phyloP scores from a whole-genome alignment of 2,797 vertebrate species.

The Microcaecilia unicolor region DNA sequence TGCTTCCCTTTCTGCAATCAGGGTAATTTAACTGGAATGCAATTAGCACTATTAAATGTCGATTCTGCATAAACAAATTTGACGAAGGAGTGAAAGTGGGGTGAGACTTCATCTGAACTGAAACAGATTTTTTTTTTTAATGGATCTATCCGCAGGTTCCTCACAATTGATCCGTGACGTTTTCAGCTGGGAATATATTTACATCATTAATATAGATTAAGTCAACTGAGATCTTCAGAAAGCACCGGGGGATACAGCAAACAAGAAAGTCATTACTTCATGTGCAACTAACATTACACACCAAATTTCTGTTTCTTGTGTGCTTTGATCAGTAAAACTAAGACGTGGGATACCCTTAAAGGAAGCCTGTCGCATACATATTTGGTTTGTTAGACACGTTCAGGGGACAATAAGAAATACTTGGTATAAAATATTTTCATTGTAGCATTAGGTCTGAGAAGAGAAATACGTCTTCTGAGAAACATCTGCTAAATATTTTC shows the following conservation, averaged over 20 bases:
- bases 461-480: too few species aligned
- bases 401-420: too few species aligned
- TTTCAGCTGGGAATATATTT: constrained; percentile 63
- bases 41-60: constrained; percentile 95
- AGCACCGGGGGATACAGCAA: constrained; percentile 21
- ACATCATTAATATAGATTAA: constrained; percentile 58
- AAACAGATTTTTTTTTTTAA: constrained; percentile 66
- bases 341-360: too few species aligned
- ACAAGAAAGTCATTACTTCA: too few species aligned
- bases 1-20: constrained; percentile 94
- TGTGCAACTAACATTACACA: too few species aligned
- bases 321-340: too few species aligned
- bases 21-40: constrained; percentile 92
- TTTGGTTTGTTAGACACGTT: too few species aligned
- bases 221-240: constrained; percentile 42
- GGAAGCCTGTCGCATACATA: too few species aligned
- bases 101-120: constrained; percentile 69
- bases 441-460: too few species aligned
- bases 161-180: constrained; percentile 68
- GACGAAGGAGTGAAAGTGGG: constrained; percentile 75
- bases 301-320: too few species aligned
- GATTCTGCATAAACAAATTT: constrained; percentile 90
- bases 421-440: too few species aligned
- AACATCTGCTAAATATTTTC: constrained; percentile 27
- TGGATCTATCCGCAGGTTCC: constrained; percentile 67